Conservation (phyloP, 64 coral and sea anemone genomes). For the Stylophora pistillata region DNA sequence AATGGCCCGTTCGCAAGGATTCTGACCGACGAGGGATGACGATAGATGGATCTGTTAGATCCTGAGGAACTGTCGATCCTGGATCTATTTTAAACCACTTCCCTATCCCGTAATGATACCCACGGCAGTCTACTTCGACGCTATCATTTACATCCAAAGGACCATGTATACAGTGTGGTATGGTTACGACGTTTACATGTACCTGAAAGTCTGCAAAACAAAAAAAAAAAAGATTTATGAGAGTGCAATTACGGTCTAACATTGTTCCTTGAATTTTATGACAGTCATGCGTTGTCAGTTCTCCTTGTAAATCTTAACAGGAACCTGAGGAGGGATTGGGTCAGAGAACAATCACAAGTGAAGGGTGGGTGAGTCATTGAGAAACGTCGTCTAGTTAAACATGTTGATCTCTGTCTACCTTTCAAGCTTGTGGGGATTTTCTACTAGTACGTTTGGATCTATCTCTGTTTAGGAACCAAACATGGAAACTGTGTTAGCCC, state of each 20-base stretch:
- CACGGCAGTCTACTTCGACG: background rate
- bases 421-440: too few species aligned
- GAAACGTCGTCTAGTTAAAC: too few species aligned
- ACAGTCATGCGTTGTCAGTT: too few species aligned
- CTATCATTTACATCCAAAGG: background rate
- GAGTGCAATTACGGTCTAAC: background rate
- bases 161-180: background rate
- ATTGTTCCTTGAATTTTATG: too few species aligned
- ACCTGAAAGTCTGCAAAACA: conserved; percentile 1
- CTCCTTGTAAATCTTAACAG: too few species aligned
- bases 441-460: too few species aligned
- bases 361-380: too few species aligned
- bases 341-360: too few species aligned
- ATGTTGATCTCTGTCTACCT: too few species aligned
- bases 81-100: conserved; percentile 26
- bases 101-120: background rate
- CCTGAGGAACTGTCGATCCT: background rate
- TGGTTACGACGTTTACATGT: background rate
- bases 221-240: background rate
- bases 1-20: background rate
- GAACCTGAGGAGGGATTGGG: too few species aligned
- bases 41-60: background rate
- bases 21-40: background rate
- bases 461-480: too few species aligned
- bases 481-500: too few species aligned